A percentile compares a stretch with the other conserved stretches of the same genome.
Conservation (phyloP, 2,888 invertebrate genomes). For the Napeogenes sylphis region DNA sequence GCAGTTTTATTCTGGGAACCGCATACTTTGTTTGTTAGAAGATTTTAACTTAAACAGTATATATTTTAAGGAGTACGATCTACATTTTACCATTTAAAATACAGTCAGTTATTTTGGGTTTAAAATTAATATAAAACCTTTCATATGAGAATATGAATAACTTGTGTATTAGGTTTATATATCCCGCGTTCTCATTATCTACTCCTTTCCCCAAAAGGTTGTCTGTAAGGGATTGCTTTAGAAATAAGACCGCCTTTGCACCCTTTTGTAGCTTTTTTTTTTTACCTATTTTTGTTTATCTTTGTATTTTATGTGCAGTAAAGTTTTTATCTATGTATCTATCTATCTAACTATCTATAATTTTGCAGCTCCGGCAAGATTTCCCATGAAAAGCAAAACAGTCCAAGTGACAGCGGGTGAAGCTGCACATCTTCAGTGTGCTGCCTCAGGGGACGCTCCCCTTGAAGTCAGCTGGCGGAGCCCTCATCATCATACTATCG, state of each 20-base stretch:
- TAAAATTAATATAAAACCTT: background rate
- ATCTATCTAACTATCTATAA: no score
- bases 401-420: slow-evolving; percentile 89
- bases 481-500: slow-evolving; percentile 82
- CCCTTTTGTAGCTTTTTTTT: no score
- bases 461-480: slow-evolving; percentile 91
- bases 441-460: slow-evolving; percentile 91
- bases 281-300: no score
- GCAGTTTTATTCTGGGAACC: slow-evolving; percentile 21
- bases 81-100: background rate
- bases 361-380: slow-evolving; percentile 86
- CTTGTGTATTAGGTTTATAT: no score
- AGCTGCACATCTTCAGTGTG: slow-evolving; percentile 90
- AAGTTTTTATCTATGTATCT: background rate
- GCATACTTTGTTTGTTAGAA: slow-evolving; percentile 8
- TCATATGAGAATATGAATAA: background rate
- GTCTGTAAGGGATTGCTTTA: no score
- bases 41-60: slow-evolving; percentile 3
- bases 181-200: no score
- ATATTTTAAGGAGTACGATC: background rate
- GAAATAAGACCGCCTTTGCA: no score
- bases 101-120: background rate
- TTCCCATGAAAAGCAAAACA: slow-evolving; percentile 88
- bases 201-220: no score
- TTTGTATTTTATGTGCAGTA: no score